A percentile compares a stretch with the other conserved stretches of the same genome.
Evolutionary conservation across 2,797 vertebrate species (phyloP).

Genomic region (Danio tinwini): DNA sequence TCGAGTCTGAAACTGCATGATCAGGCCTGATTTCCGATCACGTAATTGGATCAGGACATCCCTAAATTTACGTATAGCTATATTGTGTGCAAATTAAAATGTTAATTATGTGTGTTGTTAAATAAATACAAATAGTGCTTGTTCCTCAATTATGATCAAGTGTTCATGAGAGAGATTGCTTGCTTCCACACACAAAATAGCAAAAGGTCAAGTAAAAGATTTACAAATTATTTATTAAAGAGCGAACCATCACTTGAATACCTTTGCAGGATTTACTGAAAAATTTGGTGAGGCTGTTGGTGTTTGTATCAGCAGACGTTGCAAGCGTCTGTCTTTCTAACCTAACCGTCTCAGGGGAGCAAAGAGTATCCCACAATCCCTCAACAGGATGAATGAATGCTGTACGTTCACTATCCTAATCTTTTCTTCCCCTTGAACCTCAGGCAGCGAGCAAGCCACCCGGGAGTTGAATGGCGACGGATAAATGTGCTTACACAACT

Average conservation of each 20-base stretch:
- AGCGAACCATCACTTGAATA: neutral
- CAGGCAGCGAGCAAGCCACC: conserved; percentile 4
- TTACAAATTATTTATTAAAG: too few species aligned
- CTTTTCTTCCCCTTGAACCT: conserved; percentile 33
- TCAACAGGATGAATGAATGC: conserved; percentile 51
- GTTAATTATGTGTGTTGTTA: too few species aligned
- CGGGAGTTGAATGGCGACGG: conserved; percentile 5
- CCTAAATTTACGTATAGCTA: too few species aligned
- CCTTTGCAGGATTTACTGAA: neutral
- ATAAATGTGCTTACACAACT: conserved; percentile 77
- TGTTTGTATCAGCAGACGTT: conserved; percentile 13
- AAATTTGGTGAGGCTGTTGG: neutral
- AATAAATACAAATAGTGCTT: too few species aligned
- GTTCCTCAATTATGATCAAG: too few species aligned
- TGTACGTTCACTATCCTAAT: conserved; percentile 33
- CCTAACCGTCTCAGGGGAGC: neutral
- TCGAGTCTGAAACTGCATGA: too few species aligned
- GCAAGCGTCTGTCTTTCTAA: neutral
- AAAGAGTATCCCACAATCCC: conserved; percentile 20
- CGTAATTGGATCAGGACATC: too few species aligned
- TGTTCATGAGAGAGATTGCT: too few species aligned
- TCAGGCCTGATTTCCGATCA: too few species aligned
- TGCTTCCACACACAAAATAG: too few species aligned
- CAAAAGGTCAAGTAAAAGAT: too few species aligned
- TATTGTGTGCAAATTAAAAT: too few species aligned